Conservation (phyloP, 2,797 vertebrate genomes). For the Gymnodraco acuticeps region DNA sequence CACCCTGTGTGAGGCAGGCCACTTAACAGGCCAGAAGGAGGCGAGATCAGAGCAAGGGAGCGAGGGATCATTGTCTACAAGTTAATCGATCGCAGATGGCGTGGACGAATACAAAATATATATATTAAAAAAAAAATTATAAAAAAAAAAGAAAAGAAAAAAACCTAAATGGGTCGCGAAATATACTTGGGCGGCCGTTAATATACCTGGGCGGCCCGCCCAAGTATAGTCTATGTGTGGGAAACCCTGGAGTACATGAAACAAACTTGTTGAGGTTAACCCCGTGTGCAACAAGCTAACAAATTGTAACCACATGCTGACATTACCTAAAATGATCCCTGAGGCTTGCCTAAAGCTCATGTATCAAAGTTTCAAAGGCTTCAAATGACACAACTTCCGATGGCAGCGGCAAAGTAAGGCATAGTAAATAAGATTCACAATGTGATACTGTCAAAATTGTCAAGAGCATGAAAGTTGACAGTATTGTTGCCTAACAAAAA, state of each 20-base stretch:
- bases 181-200: no score
- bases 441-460: conserved; percentile 44
- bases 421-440: conserved; percentile 43
- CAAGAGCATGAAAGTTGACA: conserved; percentile 36
- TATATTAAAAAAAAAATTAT: no score
- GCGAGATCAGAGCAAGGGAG: no score
- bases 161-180: no score
- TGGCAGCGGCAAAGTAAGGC: conserved; percentile 13
- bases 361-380: conserved; percentile 43
- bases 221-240: no score
- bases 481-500: background rate
- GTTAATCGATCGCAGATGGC: no score
- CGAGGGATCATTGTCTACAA: no score
- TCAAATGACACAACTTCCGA: conserved; percentile 43
- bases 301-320: conserved; percentile 39
- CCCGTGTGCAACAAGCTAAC: conserved; percentile 14
- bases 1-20: no score
- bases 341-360: conserved; percentile 34
- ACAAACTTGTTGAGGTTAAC: conserved; percentile 2
- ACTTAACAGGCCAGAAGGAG: no score
- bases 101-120: no score
- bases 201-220: no score
- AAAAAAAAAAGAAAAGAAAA: no score
- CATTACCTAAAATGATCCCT: conserved; percentile 55
- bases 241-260: background rate